Evolutionary conservation across 2,888 invertebrate species (phyloP).

Genomic region (Chelonus formosanus): DNA sequence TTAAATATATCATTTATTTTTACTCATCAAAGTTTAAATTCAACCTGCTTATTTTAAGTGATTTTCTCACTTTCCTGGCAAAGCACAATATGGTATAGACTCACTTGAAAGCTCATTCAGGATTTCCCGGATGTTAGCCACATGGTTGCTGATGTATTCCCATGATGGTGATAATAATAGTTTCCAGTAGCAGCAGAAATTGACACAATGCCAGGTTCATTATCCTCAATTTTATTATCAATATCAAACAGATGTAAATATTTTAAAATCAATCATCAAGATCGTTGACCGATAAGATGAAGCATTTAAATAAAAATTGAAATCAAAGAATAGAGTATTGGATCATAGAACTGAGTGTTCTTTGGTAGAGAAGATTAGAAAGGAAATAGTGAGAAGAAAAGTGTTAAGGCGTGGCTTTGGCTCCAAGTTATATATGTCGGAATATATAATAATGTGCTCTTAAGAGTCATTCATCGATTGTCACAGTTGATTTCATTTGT

Average conservation of each 20-base stretch:
- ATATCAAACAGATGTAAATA: conserved; percentile 11
- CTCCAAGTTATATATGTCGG: conserved; percentile 8
- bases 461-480: conserved; percentile 26
- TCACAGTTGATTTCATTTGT: conserved; percentile 28
- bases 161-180: neutral
- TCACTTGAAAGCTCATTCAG: neutral
- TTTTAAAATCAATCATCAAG: neutral
- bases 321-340: neutral
- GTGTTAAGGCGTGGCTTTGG: conserved; percentile 18
- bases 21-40: no score
- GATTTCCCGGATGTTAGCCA: conserved; percentile 9
- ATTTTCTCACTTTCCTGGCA: no score
- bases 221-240: neutral
- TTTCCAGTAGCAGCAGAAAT: neutral
- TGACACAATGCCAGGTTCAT: conserved; percentile 1
- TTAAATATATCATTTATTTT: no score
- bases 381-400: conserved; percentile 10
- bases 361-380: conserved; percentile 1
- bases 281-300: conserved; percentile 23
- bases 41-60: no score
- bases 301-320: conserved; percentile 4
- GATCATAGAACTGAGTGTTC: neutral
- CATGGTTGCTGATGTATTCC: neutral
- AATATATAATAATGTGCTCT: conserved; percentile 5
- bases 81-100: no score